Conservation (phyloP, 2,797 vertebrate genomes). For the Iguana delicatissima region DNA sequence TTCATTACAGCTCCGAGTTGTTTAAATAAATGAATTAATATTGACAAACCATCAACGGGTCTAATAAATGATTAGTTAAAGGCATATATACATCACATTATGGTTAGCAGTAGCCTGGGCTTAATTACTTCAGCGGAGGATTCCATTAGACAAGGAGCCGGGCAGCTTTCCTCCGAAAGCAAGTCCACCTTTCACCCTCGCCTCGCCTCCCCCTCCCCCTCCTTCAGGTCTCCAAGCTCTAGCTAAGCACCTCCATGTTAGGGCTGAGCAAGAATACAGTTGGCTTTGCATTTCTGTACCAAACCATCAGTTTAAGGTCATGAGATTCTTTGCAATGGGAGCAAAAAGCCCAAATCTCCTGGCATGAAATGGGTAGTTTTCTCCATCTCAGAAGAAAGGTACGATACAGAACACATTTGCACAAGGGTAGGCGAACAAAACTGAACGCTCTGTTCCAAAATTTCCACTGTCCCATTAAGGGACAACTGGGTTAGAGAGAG, state of each 20-base stretch:
- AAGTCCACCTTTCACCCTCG: not conserved
- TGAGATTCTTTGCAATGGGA: too few relatives aligned
- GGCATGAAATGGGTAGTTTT: too few relatives aligned
- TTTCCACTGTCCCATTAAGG: too few relatives aligned
- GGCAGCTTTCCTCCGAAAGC: slow-evolving; percentile 36
- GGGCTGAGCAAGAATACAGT: not conserved
- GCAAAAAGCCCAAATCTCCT: too few relatives aligned
- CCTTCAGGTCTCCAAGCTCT: rapidly evolving
- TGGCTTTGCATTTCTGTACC: not conserved
- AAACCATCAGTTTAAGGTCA: not conserved
- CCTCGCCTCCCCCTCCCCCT: not conserved
- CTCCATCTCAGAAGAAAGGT: too few relatives aligned
- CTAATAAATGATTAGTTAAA: slow-evolving; percentile 98
- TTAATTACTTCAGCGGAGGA: slow-evolving; percentile 91
- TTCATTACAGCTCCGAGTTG: slow-evolving; percentile 91
- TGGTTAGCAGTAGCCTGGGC: slow-evolving; percentile 87
- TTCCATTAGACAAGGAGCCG: slow-evolving; percentile 71
- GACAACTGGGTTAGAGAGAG: too few relatives aligned
- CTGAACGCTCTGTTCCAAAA: too few relatives aligned
- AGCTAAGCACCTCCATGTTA: not conserved
- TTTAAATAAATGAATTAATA: slow-evolving; percentile 99
- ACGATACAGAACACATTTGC: too few relatives aligned
- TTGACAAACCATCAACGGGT: slow-evolving; percentile 96
- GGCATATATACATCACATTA: slow-evolving; percentile 93
- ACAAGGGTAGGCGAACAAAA: too few relatives aligned